Conservation (phyloP, 2,888 invertebrate genomes). For the Nipponacmea schrenckii region DNA sequence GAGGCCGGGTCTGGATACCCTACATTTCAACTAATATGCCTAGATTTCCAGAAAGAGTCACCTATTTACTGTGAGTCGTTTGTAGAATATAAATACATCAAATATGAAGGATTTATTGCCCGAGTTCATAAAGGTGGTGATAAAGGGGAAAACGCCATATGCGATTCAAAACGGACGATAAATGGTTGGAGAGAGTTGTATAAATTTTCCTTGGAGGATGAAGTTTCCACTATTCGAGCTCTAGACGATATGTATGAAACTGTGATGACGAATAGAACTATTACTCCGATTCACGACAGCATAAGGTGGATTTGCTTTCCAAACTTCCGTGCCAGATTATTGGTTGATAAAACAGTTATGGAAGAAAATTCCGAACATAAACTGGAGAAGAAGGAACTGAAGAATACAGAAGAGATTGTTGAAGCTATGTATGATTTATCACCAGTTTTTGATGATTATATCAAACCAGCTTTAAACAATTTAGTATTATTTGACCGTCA, state of each 20-base stretch:
- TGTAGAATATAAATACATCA: constrained; percentile 37
- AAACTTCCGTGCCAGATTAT: constrained; percentile 22
- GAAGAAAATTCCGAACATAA: constrained; percentile 26
- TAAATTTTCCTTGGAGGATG: too few species aligned
- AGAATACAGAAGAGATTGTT: constrained; percentile 4
- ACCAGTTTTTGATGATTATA: too few species aligned
- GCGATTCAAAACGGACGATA: too few species aligned
- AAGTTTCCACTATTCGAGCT: too few species aligned
- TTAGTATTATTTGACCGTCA: too few species aligned
- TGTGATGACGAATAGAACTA: too few species aligned
- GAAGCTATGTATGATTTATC: too few species aligned
- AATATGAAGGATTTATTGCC: constrained; percentile 26
- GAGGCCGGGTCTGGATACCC: constrained; percentile 36
- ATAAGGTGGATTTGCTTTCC: constrained; percentile 31
- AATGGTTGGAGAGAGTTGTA: too few species aligned
- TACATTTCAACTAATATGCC: constrained; percentile 31
- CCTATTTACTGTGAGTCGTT: constrained; percentile 31
- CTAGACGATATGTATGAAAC: too few species aligned
- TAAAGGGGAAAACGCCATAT: not conserved
- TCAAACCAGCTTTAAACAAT: too few species aligned
- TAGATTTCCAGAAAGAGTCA: constrained; percentile 35
- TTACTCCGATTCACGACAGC: constrained; percentile 25
- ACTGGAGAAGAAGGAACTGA: not conserved
- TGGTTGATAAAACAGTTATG: constrained; percentile 29
- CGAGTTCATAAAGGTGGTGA: constrained; percentile 35